A percentile compares a stretch with the other conserved stretches of the same genome.
These are phyloP conservation scores for Mesochorus sp. DNA, from an alignment of 2,888 invertebrate species.

Conservation along the genomic window DNA sequence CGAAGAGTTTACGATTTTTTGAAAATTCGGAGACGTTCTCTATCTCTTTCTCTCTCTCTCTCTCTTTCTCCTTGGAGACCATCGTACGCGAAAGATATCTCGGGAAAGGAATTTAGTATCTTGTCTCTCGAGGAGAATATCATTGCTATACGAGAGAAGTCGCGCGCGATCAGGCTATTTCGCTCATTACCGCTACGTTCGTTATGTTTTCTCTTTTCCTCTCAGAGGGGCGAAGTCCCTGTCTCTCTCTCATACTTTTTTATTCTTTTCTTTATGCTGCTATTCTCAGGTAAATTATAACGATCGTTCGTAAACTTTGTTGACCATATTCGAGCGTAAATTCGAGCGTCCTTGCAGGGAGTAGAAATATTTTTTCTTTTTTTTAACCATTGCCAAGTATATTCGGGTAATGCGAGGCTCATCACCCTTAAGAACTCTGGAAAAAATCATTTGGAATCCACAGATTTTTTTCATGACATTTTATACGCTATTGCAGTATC, in stretches of 20 bases:
- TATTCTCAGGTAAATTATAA: slow-evolving; percentile 45
- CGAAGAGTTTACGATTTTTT: slow-evolving; percentile 59
- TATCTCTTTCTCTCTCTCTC: not conserved
- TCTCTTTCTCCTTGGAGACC: slow-evolving; percentile 1
- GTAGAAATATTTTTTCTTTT: slow-evolving; percentile 1
- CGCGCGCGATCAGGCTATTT: slow-evolving; percentile 6
- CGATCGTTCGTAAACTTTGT: slow-evolving; percentile 45
- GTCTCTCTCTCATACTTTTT: no score
- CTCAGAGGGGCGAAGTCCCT: no score
- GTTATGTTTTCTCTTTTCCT: slow-evolving; percentile 13
- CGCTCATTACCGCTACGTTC: slow-evolving; percentile 28
- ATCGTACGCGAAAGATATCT: slow-evolving; percentile 34
- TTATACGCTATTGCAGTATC: slow-evolving; percentile 36
- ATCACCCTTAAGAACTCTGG: not conserved
- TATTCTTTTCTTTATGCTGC: not conserved
- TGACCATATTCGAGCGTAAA: slow-evolving; percentile 4
- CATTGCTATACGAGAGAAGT: slow-evolving; percentile 24
- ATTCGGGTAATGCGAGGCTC: slow-evolving; percentile 15
- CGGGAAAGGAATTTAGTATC: slow-evolving; percentile 51
- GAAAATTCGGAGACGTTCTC: slow-evolving; percentile 47
- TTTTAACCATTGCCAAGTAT: not conserved
- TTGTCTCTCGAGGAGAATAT: slow-evolving; percentile 50
- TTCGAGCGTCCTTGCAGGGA: not conserved
- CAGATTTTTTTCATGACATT: slow-evolving; percentile 35
- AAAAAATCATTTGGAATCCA: slow-evolving; percentile 25